Evolutionary conservation across 2,888 invertebrate species (phyloP).

Genomic region (Alsophila aescularia): DNA sequence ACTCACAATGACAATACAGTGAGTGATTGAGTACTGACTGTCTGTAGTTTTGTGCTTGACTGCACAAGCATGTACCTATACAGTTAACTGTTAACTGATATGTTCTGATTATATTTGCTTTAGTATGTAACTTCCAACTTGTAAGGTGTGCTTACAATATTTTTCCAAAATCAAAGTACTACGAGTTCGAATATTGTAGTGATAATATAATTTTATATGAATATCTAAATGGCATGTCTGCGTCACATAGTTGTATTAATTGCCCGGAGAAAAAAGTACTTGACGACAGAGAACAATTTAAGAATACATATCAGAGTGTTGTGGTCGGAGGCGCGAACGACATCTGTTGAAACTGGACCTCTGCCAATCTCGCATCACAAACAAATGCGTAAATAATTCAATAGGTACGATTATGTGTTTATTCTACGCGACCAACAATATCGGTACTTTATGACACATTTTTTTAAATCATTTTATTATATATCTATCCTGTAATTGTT

Average conservation of each 20-base stretch:
- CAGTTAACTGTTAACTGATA: too few relatives aligned
- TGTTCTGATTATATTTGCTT: too few relatives aligned
- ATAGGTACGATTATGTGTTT: conserved; percentile 14
- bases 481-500: neutral
- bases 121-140: too few relatives aligned
- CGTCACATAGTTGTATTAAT: conserved; percentile 13
- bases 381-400: conserved; percentile 11
- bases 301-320: conserved; percentile 20
- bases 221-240: conserved; percentile 8
- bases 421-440: conserved; percentile 4
- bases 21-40: too few relatives aligned
- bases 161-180: too few relatives aligned
- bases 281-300: conserved; percentile 22
- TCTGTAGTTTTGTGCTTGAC: too few relatives aligned
- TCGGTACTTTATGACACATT: neutral
- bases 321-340: conserved; percentile 14
- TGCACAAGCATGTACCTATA: too few relatives aligned
- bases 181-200: neutral
- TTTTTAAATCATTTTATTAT: neutral
- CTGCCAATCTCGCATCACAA: conserved; percentile 18
- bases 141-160: too few relatives aligned
- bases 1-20: too few relatives aligned
- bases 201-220: neutral
- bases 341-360: conserved; percentile 20
- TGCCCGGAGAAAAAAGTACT: conserved; percentile 20